phyloP scores from a whole-genome alignment of 2,113 vertebrate species.

The Leucosticte australis region DNA sequence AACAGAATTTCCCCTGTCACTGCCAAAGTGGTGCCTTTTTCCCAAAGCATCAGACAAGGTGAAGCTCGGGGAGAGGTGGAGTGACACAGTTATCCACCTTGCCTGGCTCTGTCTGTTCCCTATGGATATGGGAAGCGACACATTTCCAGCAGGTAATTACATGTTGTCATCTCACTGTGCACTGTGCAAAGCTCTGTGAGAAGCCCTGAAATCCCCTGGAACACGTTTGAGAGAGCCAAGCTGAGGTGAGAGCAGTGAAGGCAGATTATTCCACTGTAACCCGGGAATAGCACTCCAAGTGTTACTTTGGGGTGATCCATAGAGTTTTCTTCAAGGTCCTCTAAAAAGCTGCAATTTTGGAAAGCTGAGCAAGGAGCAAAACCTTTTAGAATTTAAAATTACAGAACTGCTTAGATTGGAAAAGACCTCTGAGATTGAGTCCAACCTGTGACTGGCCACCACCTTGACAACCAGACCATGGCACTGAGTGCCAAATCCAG shows the following conservation, averaged over 20 bases:
- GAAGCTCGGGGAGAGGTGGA: background rate
- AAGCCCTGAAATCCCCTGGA: background rate
- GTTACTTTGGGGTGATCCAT: fast-evolving
- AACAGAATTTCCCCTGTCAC: background rate
- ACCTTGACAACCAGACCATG: background rate
- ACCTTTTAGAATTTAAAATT: background rate
- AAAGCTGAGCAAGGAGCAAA: background rate
- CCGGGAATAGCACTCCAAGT: background rate
- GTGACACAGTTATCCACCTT: background rate
- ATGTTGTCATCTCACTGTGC: background rate
- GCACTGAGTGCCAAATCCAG: background rate
- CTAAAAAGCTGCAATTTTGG: background rate
- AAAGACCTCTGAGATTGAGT: background rate
- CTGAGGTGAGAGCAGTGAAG: background rate
- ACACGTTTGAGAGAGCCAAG: background rate
- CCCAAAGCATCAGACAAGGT: background rate
- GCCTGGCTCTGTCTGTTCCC: background rate
- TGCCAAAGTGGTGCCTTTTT: background rate
- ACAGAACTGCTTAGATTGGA: background rate
- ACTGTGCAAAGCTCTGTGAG: background rate
- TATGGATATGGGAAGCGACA: background rate
- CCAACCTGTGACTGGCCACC: background rate
- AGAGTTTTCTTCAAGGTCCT: background rate
- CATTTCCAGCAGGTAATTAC: background rate
- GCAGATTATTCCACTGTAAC: background rate